Base-by-base conservation (phyloP, 2,797 vertebrate species). In the Tadarida brasiliensis region DNA sequence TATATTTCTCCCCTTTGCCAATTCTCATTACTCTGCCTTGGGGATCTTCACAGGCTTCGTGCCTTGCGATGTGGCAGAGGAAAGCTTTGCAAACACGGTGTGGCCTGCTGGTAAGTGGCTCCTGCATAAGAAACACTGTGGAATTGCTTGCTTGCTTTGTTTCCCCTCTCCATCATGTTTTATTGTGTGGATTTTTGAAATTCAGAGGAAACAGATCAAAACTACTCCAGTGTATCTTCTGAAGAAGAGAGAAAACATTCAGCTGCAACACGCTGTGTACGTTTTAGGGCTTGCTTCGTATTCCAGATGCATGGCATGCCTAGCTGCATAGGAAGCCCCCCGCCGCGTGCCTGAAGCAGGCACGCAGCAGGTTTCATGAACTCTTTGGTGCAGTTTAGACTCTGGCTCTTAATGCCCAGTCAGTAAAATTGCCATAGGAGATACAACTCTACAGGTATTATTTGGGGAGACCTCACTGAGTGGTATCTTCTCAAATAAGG, bases 191-290 rank as follows among this genome's bases (percentile, higher is more conserved):
- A 54, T 83, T 90, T 91, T 74, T 85, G 74, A 70, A 95, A 88
- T 77, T 80, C 86, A 63, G 78, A 67, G 65, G 91, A 88, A 82
- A 86, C 17, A 71, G 80, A 90, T 91, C 51, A 57, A 77, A 97
- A 82, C n/a, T 15, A 35, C 26, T 67, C 80, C 56, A 77, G 49
- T 51, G 94, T 68, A 61, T 82, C 88, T 95, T 96, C 57, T 74
- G 68, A 80, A 96, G 63, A 56, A 90, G 71, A 73, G 26, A 22
- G 65, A 87, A 88, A 76, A 71, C 80, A 84, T 57, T 84, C 33
- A 49, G 91, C 35, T 54, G 59, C 9, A 16, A 57, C 61, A 92
- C 0, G 1, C 90, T 61, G 77, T 33, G 89, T 77, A 71, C 70
- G 39, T 81, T 67, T 87, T n/a, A 59, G 73, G 56, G 49, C 70